Evolutionary conservation across 2,888 invertebrate species (phyloP).

Genomic region (Sinhomidia bicolor): DNA sequence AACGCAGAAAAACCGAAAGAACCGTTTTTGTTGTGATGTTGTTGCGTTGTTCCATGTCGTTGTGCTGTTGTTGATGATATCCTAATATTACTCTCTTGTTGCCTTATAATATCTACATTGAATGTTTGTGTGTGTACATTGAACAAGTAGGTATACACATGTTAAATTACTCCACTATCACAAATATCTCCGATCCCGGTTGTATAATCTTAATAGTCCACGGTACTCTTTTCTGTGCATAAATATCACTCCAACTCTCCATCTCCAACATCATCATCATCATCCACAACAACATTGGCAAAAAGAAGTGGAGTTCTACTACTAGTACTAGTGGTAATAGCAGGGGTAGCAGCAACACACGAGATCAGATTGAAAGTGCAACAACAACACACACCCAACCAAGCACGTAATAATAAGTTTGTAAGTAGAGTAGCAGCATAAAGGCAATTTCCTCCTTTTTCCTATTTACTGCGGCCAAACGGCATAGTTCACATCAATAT

Average conservation of each 20-base stretch:
- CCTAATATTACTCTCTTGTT: constrained; percentile 22
- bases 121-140: no score
- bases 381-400: constrained; percentile 47
- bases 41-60: no score
- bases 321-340: no score
- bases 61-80: constrained; percentile 19
- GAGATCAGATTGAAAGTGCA: constrained; percentile 45
- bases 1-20: constrained; percentile 19
- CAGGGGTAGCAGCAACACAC: constrained; percentile 14
- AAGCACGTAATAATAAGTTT: constrained; percentile 3
- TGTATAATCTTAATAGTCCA: constrained; percentile 28
- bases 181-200: constrained; percentile 34
- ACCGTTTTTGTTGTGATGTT: constrained; percentile 14
- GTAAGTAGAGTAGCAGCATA: not conserved
- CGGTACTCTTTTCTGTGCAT: constrained; percentile 15
- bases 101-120: not conserved
- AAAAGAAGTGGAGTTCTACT: no score
- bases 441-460: constrained; percentile 24
- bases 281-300: not conserved
- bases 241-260: constrained; percentile 26
- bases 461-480: not conserved
- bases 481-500: constrained; percentile 44
- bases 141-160: not conserved
- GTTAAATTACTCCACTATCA: constrained; percentile 9
- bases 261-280: not conserved